Evolutionary conservation across 1,140 invertebrate genomes (phyloP), one percentile per base, ranked within the genome.

Genomic region (Saxidomus purpurata): DNA sequence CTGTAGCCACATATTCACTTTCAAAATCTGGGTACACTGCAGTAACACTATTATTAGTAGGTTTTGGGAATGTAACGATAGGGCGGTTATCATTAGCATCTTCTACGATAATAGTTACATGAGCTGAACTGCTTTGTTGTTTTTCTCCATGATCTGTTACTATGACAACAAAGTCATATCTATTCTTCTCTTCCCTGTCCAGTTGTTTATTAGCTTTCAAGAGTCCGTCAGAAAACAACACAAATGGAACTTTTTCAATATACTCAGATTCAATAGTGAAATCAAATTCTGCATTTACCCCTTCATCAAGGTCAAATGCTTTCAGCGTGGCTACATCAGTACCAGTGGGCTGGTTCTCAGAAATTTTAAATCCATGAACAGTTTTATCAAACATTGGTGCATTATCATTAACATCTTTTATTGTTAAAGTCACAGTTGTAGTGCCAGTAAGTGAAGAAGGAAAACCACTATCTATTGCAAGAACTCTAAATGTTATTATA

Each of bases 61-160:
- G 87, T 28, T 90, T 91, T 3, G 94, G 94, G 43, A 92, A 93
- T 17, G 90, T 89, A 69, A 94, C 90, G 1, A 97, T 96, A 0
- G 99, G 99, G 9, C 97, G 97, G 95, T 99, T 99, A 96, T 99
- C 99, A 95, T 99, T 99, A 11, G 98, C 98, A 95, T 99, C 98
- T 0, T 90, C 69, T 3, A 95, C 91, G 59, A 80, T 74, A 25
- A 94, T 90, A 6, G 91, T 93, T 0, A 94, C 92, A 76, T 91
- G 90, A 6, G 92, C 91, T 0, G 89, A 96, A 99, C 98, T 25
- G 43, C 89, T 91, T 49, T 89, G 84, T 34, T 88, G 83, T 1
- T 87, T 79, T 8, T 91, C 97, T 28, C 98, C 98, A 92, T 97
- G 97, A 95, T 99, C 98, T 76, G 93, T 92, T 11, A 95, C 96